A percentile compares a stretch with the other conserved stretches of the same genome.
phyloP scores from a whole-genome alignment of 2,888 invertebrate genomes.

The Myopa tessellatipennis region DNA sequence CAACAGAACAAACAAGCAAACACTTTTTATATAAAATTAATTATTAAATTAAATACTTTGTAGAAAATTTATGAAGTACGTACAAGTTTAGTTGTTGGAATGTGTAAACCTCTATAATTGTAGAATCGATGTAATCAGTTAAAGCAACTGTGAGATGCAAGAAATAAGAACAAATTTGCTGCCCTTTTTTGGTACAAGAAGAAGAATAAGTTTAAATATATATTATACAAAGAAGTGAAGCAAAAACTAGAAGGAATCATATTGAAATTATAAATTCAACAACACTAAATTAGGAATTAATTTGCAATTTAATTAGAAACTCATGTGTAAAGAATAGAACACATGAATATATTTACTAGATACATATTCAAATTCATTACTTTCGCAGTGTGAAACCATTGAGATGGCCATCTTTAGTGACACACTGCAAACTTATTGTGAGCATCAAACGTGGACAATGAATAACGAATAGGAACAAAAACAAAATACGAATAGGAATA shows the following conservation, averaged over 20 bases:
- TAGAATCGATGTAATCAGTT: neutral
- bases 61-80: neutral
- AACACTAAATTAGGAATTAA: too few species aligned
- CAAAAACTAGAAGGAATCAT: neutral
- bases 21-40: conserved; percentile 14
- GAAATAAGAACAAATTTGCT: neutral
- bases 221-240: neutral
- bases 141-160: neutral
- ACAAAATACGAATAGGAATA: conserved; percentile 10
- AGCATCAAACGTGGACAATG: conserved; percentile 17
- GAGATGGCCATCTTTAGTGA: neutral
- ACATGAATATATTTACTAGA: too few species aligned
- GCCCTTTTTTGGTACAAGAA: neutral
- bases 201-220: neutral
- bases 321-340: too few species aligned
- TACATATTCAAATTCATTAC: neutral
- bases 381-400: neutral
- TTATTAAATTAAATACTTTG: conserved; percentile 11
- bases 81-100: too few species aligned
- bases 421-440: neutral
- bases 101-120: neutral
- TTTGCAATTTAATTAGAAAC: too few species aligned
- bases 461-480: conserved; percentile 10
- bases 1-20: conserved; percentile 10
- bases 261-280: conserved; percentile 11